A percentile compares a stretch with the other conserved stretches of the same genome.
Evolutionary conservation across 2,797 vertebrate genomes (phyloP).

Genomic region (Epinephelus awoara): DNA sequence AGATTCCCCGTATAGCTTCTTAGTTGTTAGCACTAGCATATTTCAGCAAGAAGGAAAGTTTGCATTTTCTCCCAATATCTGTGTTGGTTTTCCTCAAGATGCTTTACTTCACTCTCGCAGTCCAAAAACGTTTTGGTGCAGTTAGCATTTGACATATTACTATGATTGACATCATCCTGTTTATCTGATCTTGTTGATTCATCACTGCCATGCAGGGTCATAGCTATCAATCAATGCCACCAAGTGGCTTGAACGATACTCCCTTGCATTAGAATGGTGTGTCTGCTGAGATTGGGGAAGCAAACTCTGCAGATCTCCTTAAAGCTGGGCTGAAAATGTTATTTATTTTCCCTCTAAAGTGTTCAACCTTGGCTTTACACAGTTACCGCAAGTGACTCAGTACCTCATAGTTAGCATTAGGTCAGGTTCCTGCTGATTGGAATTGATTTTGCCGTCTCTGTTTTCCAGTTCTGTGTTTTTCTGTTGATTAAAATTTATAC

Average conservation of each 20-base stretch:
- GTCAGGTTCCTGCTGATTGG: slow-evolving; percentile 68
- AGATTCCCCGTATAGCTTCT: not conserved
- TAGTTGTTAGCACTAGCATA: not conserved
- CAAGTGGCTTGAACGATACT: slow-evolving; percentile 4
- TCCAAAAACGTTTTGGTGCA: slow-evolving; percentile 14
- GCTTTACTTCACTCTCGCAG: slow-evolving; percentile 7
- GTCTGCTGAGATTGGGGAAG: slow-evolving; percentile 7
- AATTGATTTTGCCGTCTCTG: slow-evolving; percentile 72
- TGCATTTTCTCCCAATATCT: not conserved
- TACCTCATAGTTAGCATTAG: slow-evolving; percentile 58
- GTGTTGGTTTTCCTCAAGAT: not conserved
- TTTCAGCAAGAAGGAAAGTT: not conserved
- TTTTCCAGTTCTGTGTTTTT: slow-evolving; percentile 56
- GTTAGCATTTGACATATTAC: slow-evolving; percentile 15
- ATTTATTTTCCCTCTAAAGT: slow-evolving; percentile 56
- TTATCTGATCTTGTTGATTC: slow-evolving; percentile 11
- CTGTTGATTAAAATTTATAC: slow-evolving; percentile 64
- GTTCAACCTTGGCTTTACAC: slow-evolving; percentile 39
- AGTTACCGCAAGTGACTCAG: slow-evolving; percentile 55
- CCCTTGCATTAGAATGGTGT: slow-evolving; percentile 25
- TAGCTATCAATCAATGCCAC: slow-evolving; percentile 42
- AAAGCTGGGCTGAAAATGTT: slow-evolving; percentile 38
- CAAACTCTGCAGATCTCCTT: slow-evolving; percentile 9
- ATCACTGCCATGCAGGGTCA: slow-evolving; percentile 11
- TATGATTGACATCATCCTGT: slow-evolving; percentile 17